phyloP scores from a whole-genome alignment of 1,140 invertebrate species.

The Drosophila biarmipes region DNA sequence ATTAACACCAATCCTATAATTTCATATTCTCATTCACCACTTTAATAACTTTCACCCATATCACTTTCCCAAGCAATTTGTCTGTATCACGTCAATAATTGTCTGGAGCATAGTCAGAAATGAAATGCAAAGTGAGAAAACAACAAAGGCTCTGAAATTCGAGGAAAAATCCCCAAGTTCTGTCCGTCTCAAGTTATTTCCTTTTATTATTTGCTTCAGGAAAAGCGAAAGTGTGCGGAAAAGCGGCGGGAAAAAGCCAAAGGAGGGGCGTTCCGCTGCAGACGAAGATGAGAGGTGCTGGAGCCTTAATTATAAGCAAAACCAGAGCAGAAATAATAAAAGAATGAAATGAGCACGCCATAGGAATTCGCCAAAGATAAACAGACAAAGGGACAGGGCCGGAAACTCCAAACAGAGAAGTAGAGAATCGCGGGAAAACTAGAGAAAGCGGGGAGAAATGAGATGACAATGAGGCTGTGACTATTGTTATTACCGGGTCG shows the following conservation, averaged over 20 bases:
- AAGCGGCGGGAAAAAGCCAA: background rate
- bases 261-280: constrained; percentile 2
- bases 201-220: constrained; percentile 54
- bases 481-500: constrained; percentile 66
- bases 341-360: constrained; percentile 62
- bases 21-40: background rate
- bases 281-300: constrained; percentile 34
- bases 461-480: constrained; percentile 51
- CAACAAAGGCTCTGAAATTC: constrained; percentile 23
- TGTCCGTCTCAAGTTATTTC: constrained; percentile 57
- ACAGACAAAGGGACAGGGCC: constrained; percentile 67
- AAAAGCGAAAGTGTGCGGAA: constrained; percentile 47
- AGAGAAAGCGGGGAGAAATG: constrained; percentile 40
- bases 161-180: constrained; percentile 33
- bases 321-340: constrained; percentile 53
- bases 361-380: constrained; percentile 74
- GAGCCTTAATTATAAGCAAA: constrained; percentile 73
- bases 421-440: constrained; percentile 24
- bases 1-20: too few species aligned
- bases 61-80: constrained; percentile 50
- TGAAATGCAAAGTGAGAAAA: constrained; percentile 18
- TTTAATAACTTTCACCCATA: constrained; percentile 11
- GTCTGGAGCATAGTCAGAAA: constrained; percentile 40
- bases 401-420: constrained; percentile 8
- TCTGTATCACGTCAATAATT: constrained; percentile 37